Base-by-base conservation (phyloP, 2,888 invertebrate genomes). In the Cinara cedri region DNA sequence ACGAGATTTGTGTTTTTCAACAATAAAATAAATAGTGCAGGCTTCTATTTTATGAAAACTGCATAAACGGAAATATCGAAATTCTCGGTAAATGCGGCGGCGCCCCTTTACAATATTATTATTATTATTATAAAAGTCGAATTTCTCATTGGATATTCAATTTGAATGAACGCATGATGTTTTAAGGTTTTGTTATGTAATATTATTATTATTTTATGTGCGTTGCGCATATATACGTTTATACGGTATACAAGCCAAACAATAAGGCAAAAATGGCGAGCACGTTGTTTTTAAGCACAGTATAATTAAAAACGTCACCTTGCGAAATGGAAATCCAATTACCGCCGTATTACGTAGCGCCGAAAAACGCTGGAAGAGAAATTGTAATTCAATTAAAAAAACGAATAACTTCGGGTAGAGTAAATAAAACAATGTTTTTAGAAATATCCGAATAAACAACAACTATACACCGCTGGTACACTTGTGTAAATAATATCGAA, bases 261-360 rank as follows among this genome's bases (percentile, higher is more conserved):
- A 74, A 74, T 74, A 42, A 74, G 74, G 34, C 34, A 62, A 51
- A 74, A 54, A 74, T 42, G 51, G 65, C 51, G 42, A 42, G n/a
- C 54, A 34, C 63, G 65, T 65, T 75, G 65, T 65, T 63, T 54
- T 75, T 65, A 44, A 24, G 65, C 63, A 51, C 44, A 54, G 44
- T n/a, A 54, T 78, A 78, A 78, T 78, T 78, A 78, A 78, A 78
- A 78, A 78, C 78, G 78, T 78, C 78, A 70, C 70, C 68, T 70
- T 57, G 42, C 21, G 49, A 34, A 78, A 78, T 49, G 60, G 16
- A 68, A 78, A 78, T 78, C 49, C 68, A 78, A 78, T 78, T 78
- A 78, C 68, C 68, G 78, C 62, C n/a, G n/a, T 60, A 78, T 34
- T 70, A 70, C 51, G 70, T 34, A 60, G 78, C 46, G 78, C 46